phyloP scores from a whole-genome alignment of 1,140 invertebrate genomes.

The Armadillidium nasatum region DNA sequence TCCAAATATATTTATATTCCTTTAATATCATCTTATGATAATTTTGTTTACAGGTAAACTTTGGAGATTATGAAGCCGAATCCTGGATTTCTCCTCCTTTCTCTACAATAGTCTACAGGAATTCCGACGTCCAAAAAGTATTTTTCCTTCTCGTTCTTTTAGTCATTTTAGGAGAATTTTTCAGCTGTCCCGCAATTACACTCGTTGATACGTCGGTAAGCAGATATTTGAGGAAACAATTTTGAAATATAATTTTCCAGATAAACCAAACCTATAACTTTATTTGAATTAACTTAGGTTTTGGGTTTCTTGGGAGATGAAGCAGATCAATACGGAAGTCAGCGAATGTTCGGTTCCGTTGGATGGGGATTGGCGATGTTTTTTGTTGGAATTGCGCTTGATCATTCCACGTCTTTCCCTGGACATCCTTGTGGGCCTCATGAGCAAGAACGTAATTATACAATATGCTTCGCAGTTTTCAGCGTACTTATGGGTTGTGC shows the following conservation, averaged over 20 bases:
- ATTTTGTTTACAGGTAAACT: conserved; percentile 55
- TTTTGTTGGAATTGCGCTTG: conserved; percentile 94
- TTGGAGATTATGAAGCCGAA: conserved; percentile 56
- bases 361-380: conserved; percentile 99
- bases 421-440: conserved; percentile 80
- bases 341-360: conserved; percentile 96
- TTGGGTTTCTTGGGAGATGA: conserved; percentile 78
- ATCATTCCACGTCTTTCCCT: conserved; percentile 86
- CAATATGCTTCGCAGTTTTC: conserved; percentile 96
- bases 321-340: conserved; percentile 84
- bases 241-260: too few species aligned
- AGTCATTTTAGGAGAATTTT: conserved; percentile 94
- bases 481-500: conserved; percentile 94
- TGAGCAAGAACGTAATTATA: conserved; percentile 91
- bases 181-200: conserved; percentile 92
- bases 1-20: too few species aligned
- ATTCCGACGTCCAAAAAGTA: conserved; percentile 86
- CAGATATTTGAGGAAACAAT: too few species aligned
- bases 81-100: conserved; percentile 86
- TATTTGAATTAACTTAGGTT: conserved; percentile 51
- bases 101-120: conserved; percentile 83
- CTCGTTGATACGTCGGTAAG: conserved; percentile 87
- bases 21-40: too few species aligned
- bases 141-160: conserved; percentile 90
- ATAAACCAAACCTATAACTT: too few species aligned